phyloP scores from a whole-genome alignment of 1,140 invertebrate genomes.

The Brachionus rotundiformis region DNA sequence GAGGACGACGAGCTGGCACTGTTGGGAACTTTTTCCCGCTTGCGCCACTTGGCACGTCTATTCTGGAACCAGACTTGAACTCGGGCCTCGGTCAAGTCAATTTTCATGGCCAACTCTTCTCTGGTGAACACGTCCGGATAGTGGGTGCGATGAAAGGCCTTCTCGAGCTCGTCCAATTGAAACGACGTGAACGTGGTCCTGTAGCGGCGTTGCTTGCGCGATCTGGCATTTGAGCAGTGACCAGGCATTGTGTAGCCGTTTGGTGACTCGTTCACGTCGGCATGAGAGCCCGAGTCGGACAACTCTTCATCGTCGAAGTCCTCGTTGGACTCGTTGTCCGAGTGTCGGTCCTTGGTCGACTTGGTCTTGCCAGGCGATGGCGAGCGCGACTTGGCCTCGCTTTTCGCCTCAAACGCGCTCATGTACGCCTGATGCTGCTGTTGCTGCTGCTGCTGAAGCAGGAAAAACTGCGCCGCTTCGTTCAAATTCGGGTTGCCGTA shows the following conservation, averaged over 20 bases:
- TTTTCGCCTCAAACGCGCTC: background rate
- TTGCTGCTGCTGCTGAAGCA: constrained; percentile 45
- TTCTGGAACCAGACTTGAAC: constrained; percentile 99
- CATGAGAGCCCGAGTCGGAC: constrained; percentile 33
- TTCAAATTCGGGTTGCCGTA: constrained; percentile 24
- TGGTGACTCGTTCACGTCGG: background rate
- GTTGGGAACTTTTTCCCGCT: constrained; percentile 79
- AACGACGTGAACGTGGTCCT: constrained; percentile 97
- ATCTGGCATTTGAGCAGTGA: constrained; percentile 54
- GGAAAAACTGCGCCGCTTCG: constrained; percentile 23
- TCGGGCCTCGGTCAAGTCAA: constrained; percentile 94
- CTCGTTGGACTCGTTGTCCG: constrained; percentile 35
- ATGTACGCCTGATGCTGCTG: background rate
- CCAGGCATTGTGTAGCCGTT: background rate
- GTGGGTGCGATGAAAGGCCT: constrained; percentile 91
- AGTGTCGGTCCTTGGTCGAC: background rate
- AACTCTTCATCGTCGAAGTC: constrained; percentile 24
- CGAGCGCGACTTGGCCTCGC: background rate
- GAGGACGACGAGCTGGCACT: constrained; percentile 65
- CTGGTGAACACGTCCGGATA: constrained; percentile 98
- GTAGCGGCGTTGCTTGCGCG: constrained; percentile 71
- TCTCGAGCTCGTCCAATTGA: constrained; percentile 96
- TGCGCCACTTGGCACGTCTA: constrained; percentile 94
- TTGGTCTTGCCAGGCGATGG: background rate
- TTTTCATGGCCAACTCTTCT: constrained; percentile 86